Base-by-base conservation (phyloP, 2,888 invertebrate genomes). In the Acanthosoma haemorrhoidale region DNA sequence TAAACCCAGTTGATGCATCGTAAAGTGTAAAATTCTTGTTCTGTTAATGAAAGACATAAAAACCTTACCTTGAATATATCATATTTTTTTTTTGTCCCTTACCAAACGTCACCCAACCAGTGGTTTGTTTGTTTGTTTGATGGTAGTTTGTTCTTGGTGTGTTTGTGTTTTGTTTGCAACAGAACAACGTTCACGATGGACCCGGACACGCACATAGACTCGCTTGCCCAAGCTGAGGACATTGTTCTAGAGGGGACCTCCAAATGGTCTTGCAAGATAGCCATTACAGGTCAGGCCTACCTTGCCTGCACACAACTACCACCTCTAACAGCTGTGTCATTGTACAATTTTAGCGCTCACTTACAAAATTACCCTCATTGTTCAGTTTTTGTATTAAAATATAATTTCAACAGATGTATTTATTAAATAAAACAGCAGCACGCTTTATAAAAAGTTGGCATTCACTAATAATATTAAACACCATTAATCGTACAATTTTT, bases 251-350 rank as follows among this genome's bases (percentile, higher is more conserved):
- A 96, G 86, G 96, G 96, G 84, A 96, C 96, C 80, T 96, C 96
- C 83, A 96, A 96, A 87, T 96, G 96, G 96, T 96, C 96, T 84
- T 95, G 95, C 90, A 96, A 96, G 90, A 94, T 96, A 87, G 95
- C 95, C 84, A 96, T 96, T 82, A 96, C 96, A 94, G 96, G 96
- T 96, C 90, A 69, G 58, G 69, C 72, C 51, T 67, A 21, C 67
- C 57, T 67, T 67, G 39, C 60, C 68, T 60, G 43, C 58, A 68
- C 58, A 39, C 39, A 2, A 67, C 13, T 21, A 67, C 67, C 67
- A 51, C 43, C 67, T 67, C 57, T 67, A 43, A 51, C 70, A 68
- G 70, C 68, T 68, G 74, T 71, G 68, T 71, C 69, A 72, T 73
- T 75, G 71, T 73, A 64, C 71, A 72, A 71, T 68, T 38, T 51